Percentiles rank a stretch among this genome's conserved stretches.
Conservation (phyloP, 2,113 vertebrate species). For the Dasyprocta punctata region DNA sequence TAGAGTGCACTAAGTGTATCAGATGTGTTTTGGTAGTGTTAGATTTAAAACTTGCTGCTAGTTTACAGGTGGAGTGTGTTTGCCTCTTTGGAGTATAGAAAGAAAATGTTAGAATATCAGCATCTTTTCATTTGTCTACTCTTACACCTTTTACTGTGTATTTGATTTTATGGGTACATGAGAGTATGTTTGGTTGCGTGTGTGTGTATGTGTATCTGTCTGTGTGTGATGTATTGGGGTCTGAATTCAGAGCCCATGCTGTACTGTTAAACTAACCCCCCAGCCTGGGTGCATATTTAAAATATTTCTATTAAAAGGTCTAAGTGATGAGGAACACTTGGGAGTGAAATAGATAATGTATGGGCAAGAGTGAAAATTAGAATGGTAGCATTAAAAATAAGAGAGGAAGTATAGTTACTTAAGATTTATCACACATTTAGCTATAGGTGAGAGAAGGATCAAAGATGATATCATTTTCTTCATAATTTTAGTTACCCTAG, state of each 20-base stretch:
- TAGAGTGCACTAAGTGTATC: not conserved
- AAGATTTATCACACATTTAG: not conserved
- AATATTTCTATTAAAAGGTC: not conserved
- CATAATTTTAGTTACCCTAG: slow-evolving; percentile 6
- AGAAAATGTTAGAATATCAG: not conserved
- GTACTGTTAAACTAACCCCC: not conserved
- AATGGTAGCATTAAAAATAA: not conserved
- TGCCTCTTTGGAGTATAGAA: not conserved
- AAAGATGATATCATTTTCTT: slow-evolving; percentile 1
- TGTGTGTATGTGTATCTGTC: not conserved
- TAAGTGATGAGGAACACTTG: slow-evolving; percentile 33
- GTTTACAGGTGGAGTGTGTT: not conserved
- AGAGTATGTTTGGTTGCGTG: not conserved
- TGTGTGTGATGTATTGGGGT: not conserved
- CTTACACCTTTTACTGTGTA: not conserved
- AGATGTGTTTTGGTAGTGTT: not conserved
- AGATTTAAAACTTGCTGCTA: not conserved
- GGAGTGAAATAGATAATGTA: not conserved
- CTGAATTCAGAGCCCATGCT: not conserved
- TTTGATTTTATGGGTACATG: not conserved
- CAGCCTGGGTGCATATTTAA: not conserved
- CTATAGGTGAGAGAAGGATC: not conserved
- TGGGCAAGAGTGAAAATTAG: not conserved
- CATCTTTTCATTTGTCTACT: not conserved
- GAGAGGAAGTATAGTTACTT: not conserved